Evolutionary conservation across 2,797 vertebrate species (phyloP), one percentile per base, ranked within the genome.

Genomic region (Lerista edwardsae): DNA sequence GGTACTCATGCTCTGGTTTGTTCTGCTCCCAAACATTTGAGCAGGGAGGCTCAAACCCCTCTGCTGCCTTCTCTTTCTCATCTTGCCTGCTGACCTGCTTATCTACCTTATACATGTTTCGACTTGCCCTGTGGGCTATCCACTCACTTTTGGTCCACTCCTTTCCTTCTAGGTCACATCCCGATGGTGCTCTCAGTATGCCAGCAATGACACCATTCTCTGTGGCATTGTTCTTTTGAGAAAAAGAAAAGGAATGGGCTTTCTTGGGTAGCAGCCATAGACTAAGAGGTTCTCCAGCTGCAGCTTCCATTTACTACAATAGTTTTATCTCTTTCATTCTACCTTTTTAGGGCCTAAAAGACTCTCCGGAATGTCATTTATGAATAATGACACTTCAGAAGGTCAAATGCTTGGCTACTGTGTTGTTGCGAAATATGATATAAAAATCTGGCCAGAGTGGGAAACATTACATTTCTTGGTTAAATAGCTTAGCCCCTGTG

Each of bases 391-490:
- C 14, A 21, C 6, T 36, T 62, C 62, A 47, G 64, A 57, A 80
- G 67, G 67, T 15, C 82, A 68, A 47, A 64, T 1, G 3, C 73
- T 75, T 14, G 3, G 14, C 7, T 62, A n/a, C 29, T 62, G 21
- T 57, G 47, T 21, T 65, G 1, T 62, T 86, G 34, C 59, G 5
- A 51, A 80, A 59, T 80, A 76, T 72, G 85, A 82, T 82, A 73
- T 82, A 77, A 86, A 86, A 86, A 86, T 76, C 73, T 69, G 64
- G 57, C 57, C 57, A 68, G 44, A 71, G 41, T 76, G 73, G 31
- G 55, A 14, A 59, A 81, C 81, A 68, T 78, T 86, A 64, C 67
- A 73, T 31, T 57, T 86, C 59, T 19, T 76, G 80, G 44, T 82
- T 86, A 82, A 82, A 82, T 65, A 78, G 75, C 41, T 65, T 2